Base-by-base conservation (phyloP, 2,113 vertebrate species). In the Phalacrocorax pelagicus region DNA sequence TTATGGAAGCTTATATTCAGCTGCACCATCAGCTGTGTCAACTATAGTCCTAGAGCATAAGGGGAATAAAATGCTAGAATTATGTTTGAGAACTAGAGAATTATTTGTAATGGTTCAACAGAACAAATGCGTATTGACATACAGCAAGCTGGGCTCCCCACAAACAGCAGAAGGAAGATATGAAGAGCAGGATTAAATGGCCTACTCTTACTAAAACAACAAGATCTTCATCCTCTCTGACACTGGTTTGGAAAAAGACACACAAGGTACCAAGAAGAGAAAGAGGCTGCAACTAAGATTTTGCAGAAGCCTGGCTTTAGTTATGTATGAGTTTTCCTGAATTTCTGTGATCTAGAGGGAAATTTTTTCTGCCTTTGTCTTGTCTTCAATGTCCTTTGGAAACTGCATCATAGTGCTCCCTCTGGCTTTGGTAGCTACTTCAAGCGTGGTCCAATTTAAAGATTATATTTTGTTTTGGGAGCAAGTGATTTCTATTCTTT, bases 1-100 rank as follows among this genome's bases (percentile, higher is more conserved):
- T 95, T 95, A 66, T 91, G 88, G 46, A 72, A 75, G n/a, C 54
- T 95, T 87, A 79, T 47, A 74, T 84, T 87, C 91, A 95, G 91
- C 71, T 81, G 51, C 59, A 90, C 61, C 69, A 46, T 73, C 54
- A 57, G 69, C 59, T 54, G 27, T 62, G 70, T 87, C 73, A 73
- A 6, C 78, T 74, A 63, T 13, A 85, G 57, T 46, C 77, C 44
- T 87, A 40, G 15, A 72, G 36, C 57, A 79, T 0, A 57, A 55
- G 40, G 70, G 36, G 61, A 87, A 89, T 83, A 80, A 87, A 89
- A 46, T 8, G 12, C 32, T 69, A 30, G 54, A 88, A n/a, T 69
- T 85, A 40, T 36, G 21, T 61, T 88, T 74, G 46, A 92, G 78
- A 58, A 61, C 69, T 85, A 42, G 36, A 71, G 54, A 79, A 55